These are phyloP conservation scores for Scaeva pyrastri DNA, from an alignment of 2,888 invertebrate genomes.

Conservation along the genomic window DNA sequence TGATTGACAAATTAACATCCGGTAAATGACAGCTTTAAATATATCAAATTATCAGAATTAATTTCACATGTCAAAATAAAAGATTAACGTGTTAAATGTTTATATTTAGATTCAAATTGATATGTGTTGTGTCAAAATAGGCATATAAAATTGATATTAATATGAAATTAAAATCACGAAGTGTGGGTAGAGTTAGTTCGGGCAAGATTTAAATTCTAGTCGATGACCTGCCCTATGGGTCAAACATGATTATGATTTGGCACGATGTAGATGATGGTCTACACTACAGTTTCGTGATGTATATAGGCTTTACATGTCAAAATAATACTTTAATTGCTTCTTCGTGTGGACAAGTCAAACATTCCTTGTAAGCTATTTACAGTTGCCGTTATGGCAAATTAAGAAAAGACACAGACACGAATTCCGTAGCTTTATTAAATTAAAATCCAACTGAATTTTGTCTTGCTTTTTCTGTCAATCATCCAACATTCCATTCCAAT, in stretches of 20 bases:
- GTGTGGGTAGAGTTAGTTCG: slow-evolving; percentile 4
- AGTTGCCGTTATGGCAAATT: too few relatives aligned
- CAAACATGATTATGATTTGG: slow-evolving; percentile 8
- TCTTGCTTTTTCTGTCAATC: too few relatives aligned
- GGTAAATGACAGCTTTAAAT: slow-evolving; percentile 19
- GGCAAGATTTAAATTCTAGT: slow-evolving; percentile 8
- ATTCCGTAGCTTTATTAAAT: too few relatives aligned
- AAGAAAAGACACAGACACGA: too few relatives aligned
- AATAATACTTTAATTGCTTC: slow-evolving; percentile 6
- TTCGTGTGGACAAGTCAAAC: not conserved
- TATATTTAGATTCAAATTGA: not conserved
- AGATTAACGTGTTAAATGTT: slow-evolving; percentile 22
- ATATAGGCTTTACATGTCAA: not conserved
- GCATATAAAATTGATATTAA: not conserved
- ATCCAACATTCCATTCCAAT: not conserved
- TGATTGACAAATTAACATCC: slow-evolving; percentile 20
- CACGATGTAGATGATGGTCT: not conserved
- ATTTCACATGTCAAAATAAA: slow-evolving; percentile 21
- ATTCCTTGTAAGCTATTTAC: too few relatives aligned
- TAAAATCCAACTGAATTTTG: too few relatives aligned
- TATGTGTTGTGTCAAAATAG: not conserved
- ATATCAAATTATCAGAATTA: not conserved
- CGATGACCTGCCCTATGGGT: slow-evolving; percentile 38
- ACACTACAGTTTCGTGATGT: not conserved
- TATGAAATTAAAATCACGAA: not conserved